phyloP scores from a whole-genome alignment of 2,888 invertebrate genomes.

The Agonopterix subpropinquella region DNA sequence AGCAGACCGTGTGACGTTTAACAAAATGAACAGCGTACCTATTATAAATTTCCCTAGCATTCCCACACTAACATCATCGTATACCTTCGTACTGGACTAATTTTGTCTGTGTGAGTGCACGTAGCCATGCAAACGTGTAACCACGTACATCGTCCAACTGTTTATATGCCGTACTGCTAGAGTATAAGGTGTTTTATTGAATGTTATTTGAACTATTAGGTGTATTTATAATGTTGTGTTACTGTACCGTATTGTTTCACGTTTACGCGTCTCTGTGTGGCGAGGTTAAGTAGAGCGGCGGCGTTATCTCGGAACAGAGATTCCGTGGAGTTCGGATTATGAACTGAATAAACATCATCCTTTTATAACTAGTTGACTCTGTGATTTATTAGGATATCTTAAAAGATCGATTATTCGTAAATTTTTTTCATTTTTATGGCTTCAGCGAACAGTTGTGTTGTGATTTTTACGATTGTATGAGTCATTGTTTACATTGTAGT shows the following conservation, averaged over 20 bases:
- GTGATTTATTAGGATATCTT: too few species aligned
- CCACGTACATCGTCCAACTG: conserved; percentile 11
- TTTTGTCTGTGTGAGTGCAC: conserved; percentile 47
- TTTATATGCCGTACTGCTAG: conserved; percentile 23
- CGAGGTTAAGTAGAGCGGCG: conserved; percentile 72
- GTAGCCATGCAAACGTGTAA: conserved; percentile 33
- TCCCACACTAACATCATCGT: conserved; percentile 50
- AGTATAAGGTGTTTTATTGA: conserved; percentile 25
- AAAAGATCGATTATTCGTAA: too few species aligned
- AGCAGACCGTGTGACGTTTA: conserved; percentile 43
- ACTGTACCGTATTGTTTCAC: conserved; percentile 75
- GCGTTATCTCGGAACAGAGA: conserved; percentile 71
- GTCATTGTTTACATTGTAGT: too few species aligned
- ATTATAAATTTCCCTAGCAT: conserved; percentile 69
- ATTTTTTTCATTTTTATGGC: too few species aligned
- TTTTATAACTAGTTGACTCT: too few species aligned
- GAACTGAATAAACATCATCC: conserved; percentile 19
- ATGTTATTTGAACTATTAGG: conserved; percentile 18
- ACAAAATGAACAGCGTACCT: conserved; percentile 49
- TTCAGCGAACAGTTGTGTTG: too few species aligned
- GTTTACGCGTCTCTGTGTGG: conserved; percentile 72
- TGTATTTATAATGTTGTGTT: conserved; percentile 52
- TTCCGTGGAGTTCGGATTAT: conserved; percentile 62
- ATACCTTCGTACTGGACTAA: conserved; percentile 40
- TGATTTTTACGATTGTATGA: too few species aligned